A percentile compares a stretch with the other conserved stretches of the same genome.
Evolutionary conservation across 2,797 vertebrate species (phyloP).

Genomic region (Tragelaphus eurycerus): DNA sequence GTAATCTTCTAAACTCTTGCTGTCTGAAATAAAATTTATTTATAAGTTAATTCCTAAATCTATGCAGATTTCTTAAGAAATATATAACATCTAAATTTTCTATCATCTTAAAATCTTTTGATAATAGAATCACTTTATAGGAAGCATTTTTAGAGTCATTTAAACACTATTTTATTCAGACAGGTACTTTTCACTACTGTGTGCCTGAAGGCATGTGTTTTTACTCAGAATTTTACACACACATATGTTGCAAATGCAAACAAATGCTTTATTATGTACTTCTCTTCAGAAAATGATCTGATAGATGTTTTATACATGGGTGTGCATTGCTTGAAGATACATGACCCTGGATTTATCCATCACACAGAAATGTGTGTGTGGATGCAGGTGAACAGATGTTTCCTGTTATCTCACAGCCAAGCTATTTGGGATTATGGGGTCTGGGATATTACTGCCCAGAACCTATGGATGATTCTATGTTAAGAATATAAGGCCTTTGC

Average conservation of each 20-base stretch:
- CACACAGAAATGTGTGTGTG: fast-evolving
- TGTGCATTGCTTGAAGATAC: neutral
- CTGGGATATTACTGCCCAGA: neutral
- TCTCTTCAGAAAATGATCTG: neutral
- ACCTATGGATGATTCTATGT: neutral
- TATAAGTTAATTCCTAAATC: neutral
- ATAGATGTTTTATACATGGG: neutral
- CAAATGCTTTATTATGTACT: neutral
- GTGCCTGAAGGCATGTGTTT: neutral
- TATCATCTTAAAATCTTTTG: neutral
- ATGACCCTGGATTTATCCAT: neutral
- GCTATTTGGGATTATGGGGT: no score
- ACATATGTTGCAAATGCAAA: neutral
- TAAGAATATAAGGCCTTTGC: neutral
- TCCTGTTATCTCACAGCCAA: neutral
- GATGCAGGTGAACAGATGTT: neutral
- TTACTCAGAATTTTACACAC: neutral
- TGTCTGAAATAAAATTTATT: neutral
- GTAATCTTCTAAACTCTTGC: neutral
- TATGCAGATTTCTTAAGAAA: neutral
- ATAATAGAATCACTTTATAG: neutral
- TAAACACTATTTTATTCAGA: neutral
- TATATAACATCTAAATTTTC: neutral
- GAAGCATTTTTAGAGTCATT: neutral
- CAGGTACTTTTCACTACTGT: neutral